Base-by-base conservation (phyloP, 2,888 invertebrate species). In the Papilio elwesi region DNA sequence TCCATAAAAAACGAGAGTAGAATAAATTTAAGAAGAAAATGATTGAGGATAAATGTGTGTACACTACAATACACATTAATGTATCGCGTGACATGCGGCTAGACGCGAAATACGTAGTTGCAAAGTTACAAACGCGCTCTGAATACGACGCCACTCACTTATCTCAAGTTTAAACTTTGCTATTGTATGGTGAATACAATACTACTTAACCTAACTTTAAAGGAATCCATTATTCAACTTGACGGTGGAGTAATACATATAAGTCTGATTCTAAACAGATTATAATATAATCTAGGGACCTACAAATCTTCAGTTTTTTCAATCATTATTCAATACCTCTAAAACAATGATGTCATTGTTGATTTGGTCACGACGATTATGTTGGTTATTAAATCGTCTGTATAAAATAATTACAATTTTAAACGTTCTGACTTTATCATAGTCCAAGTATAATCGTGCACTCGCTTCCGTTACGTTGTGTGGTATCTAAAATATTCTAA, bases 171-270 rank as follows among this genome's bases (percentile, higher is more conserved):
- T 4, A 59, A 59, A 59, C 59, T 38, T 59, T 13, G n/a, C 57
- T n/a, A 59, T 59, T 59, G 59, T 59, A 38, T 59, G n/a, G 38
- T 9, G n/a, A 59, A 57, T 9, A 43, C 57, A 57, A 12, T 38
- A 38, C 51, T 51, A 51, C 8, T 8, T n/a, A 59, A 38, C 59
- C 11, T 59, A n/a, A 59, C 59, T 57, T 26, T 26, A 51, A 51
- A 51, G 51, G 51, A 51, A 51, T 51, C 4, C 13, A 51, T n/a
- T 51, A 51, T 51, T n/a, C n/a, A 51, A 51, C 13, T 13, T 51
- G n/a, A 13, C 51, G n/a, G 5, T 51, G 51, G 13, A 51, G n/a
- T 13, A 51, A n/a, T 51, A 12, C 0, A 51, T n/a, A 51, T 7
- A 51, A 51, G 13, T 51, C n/a, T 4, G n/a, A 51, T 51, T 51